A percentile compares a stretch with the other conserved stretches of the same genome.
Evolutionary conservation across 2,888 invertebrate species (phyloP).

Genomic region (Cremastinae sp.): DNA sequence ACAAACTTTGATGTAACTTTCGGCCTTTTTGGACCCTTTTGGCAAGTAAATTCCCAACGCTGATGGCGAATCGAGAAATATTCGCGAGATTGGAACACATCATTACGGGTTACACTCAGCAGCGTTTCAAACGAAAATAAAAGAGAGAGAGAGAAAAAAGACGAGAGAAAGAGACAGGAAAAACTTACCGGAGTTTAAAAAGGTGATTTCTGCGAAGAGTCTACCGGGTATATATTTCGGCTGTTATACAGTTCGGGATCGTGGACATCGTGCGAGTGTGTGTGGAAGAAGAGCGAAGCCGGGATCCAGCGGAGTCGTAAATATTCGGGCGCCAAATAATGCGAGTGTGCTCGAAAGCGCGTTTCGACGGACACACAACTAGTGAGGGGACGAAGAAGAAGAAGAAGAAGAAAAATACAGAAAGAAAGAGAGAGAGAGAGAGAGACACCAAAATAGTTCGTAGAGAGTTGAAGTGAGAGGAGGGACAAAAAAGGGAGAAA

Average conservation of each 20-base stretch:
- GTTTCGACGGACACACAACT: constrained; percentile 60
- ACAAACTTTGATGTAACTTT: too few species aligned
- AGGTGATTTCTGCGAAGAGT: too few species aligned
- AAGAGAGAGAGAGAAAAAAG: background rate
- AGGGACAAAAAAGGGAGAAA: constrained; percentile 29
- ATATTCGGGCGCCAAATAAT: constrained; percentile 79
- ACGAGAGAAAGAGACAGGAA: constrained; percentile 44
- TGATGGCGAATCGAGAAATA: constrained; percentile 68
- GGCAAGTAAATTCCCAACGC: constrained; percentile 70
- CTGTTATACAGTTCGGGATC: constrained; percentile 9
- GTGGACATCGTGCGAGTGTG: constrained; percentile 54
- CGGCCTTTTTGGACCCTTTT: constrained; percentile 52
- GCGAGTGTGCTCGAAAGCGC: constrained; percentile 71
- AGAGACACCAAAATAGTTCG: constrained; percentile 40
- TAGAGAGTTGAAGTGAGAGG: constrained; percentile 15
- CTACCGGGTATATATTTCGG: too few species aligned
- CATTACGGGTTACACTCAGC: constrained; percentile 73
- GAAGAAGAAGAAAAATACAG: constrained; percentile 13
- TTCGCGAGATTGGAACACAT: constrained; percentile 75
- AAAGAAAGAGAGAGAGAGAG: constrained; percentile 27
- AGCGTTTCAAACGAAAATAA: constrained; percentile 51
- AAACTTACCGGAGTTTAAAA: background rate
- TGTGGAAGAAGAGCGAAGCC: constrained; percentile 54
- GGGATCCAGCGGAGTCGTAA: constrained; percentile 76
- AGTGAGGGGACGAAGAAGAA: constrained; percentile 36